Evolutionary conservation across 2,113 vertebrate genomes (phyloP).

Genomic region (Gnathonemus longibarbis): DNA sequence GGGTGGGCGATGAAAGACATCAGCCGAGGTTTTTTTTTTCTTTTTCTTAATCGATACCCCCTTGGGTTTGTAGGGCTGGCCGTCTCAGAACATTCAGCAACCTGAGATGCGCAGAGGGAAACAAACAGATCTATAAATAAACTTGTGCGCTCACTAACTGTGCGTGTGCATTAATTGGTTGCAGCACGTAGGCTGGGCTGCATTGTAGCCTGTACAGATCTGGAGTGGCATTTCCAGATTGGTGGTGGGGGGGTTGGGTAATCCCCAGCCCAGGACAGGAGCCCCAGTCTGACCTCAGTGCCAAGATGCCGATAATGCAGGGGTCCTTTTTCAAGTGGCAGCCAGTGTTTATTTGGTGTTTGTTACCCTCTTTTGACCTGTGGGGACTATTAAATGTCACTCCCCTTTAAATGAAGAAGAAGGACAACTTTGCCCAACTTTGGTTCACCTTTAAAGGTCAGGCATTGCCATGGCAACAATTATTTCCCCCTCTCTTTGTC

Average conservation of each 20-base stretch:
- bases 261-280: background rate
- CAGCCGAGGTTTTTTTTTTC: background rate
- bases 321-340: conserved; percentile 46
- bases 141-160: background rate
- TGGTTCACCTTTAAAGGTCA: conserved; percentile 62
- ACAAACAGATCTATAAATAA: conserved; percentile 1
- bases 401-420: conserved; percentile 62
- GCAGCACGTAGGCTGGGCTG: background rate
- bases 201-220: background rate
- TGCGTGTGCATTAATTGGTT: background rate
- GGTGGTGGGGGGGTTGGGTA: conserved; percentile 7
- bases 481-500: conserved; percentile 13
- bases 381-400: conserved; percentile 68
- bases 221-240: background rate
- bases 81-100: background rate
- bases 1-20: background rate
- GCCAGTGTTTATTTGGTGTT: conserved; percentile 62
- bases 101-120: background rate
- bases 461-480: conserved; percentile 45
- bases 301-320: conserved; percentile 37
- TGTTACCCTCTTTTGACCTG: conserved; percentile 62
- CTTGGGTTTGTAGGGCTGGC: background rate
- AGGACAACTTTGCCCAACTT: conserved; percentile 64
- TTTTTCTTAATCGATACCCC: background rate
- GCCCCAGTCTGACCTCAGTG: background rate